Conservation (phyloP, 2,113 vertebrate genomes). For the Dipodomys spectabilis region DNA sequence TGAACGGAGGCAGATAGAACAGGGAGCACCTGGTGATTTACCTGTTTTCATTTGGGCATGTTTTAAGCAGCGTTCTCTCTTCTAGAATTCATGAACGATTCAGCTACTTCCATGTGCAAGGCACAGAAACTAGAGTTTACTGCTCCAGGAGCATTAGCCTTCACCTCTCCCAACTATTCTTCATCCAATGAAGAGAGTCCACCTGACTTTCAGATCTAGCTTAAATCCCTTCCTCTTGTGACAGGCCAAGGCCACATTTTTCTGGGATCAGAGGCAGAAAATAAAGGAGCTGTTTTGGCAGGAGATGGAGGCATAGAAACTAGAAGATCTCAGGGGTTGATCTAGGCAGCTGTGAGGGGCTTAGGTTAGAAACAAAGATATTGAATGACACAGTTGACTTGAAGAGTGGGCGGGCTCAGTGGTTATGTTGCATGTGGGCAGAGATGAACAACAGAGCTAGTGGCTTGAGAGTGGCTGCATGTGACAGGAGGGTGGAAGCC, state of each 20-base stretch:
- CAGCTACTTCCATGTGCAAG: too few relatives aligned
- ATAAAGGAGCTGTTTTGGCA: background rate
- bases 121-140: background rate
- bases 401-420: background rate
- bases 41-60: too few relatives aligned
- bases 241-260: background rate
- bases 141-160: background rate
- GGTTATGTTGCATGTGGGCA: accelerated
- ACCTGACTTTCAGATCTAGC: background rate
- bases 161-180: background rate
- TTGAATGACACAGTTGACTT: background rate
- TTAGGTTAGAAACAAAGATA: background rate
- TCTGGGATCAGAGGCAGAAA: background rate
- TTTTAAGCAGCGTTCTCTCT: too few relatives aligned
- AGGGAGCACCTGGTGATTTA: too few relatives aligned
- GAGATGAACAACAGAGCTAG: background rate
- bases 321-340: background rate
- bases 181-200: background rate
- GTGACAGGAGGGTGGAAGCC: background rate
- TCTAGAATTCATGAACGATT: too few relatives aligned
- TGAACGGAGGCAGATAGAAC: too few relatives aligned
- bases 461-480: too few relatives aligned
- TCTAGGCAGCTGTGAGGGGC: background rate
- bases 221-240: background rate
- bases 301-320: background rate